Conservation (phyloP, 2,888 invertebrate species). For the Drepana falcataria region DNA sequence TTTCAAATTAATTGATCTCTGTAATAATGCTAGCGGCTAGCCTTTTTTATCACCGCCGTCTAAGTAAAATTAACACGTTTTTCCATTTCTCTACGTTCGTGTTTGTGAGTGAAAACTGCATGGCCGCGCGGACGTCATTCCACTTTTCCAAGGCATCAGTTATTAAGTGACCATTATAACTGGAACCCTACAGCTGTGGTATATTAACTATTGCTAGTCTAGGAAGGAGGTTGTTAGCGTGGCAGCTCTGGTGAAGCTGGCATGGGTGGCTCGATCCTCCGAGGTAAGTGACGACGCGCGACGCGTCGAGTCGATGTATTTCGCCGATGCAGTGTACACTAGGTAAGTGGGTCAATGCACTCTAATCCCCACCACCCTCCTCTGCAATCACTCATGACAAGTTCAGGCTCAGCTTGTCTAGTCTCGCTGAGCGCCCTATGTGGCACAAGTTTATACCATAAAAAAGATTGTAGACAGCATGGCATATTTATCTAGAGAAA, state of each 20-base stretch:
- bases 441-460: slow-evolving; percentile 27
- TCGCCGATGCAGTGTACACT: slow-evolving; percentile 69
- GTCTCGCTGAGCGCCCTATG: slow-evolving; percentile 28
- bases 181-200: slow-evolving; percentile 37
- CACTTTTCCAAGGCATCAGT: slow-evolving; percentile 73
- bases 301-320: slow-evolving; percentile 54
- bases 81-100: slow-evolving; percentile 64
- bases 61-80: slow-evolving; percentile 52
- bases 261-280: slow-evolving; percentile 43
- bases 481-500: slow-evolving; percentile 4
- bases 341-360: slow-evolving; percentile 78
- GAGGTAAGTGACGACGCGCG: slow-evolving; percentile 48
- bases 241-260: slow-evolving; percentile 48
- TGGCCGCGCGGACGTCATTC: slow-evolving; percentile 72
- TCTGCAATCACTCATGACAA: slow-evolving; percentile 68
- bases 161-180: slow-evolving; percentile 48
- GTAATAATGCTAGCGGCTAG: neutral
- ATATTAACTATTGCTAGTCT: slow-evolving; percentile 23
- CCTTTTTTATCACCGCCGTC: slow-evolving; percentile 34
- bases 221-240: slow-evolving; percentile 19
- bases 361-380: slow-evolving; percentile 62
- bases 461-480: slow-evolving; percentile 12
- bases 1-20: no score
- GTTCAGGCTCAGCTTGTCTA: slow-evolving; percentile 64
- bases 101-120: slow-evolving; percentile 71